Evolutionary conservation across 2,797 vertebrate genomes (phyloP), one percentile per base, ranked within the genome.

Genomic region (Leptatherina wallacei): DNA sequence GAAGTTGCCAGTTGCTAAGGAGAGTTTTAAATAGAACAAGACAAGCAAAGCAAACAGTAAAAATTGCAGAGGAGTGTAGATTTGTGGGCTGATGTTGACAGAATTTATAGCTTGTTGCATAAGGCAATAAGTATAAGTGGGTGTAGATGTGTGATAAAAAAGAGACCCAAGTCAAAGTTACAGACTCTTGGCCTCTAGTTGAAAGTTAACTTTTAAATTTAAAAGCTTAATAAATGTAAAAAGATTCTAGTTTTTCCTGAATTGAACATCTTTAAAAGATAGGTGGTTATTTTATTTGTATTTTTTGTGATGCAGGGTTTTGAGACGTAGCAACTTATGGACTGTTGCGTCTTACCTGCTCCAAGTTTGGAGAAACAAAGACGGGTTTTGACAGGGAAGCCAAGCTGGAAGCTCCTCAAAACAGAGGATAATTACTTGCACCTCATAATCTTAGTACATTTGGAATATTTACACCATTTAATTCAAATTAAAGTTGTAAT

Each of bases 11-110:
- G 35, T 54, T 61, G 24, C 68, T 49, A 44, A 16, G 38, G 38
- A 55, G 24, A 14, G 40, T 56, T 65, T 65, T 32, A 61, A 77
- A 55, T 49, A 22, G 42, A 38, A 24, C 51, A 71, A 69, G 18
- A 64, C n/a, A 29, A 65, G 35, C 38, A 32, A 74, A 20, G 9
- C 9, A 35, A 1, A 20, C 6, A n/a, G 11, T n/a, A 14, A 62
- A 36, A 47, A 56, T 32, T 42, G 40, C 33, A 20, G 57, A 24
- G 57, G 49, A 49, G 22, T 52, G 56, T 52, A 9, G 30, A 44
- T 24, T 55, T 44, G 2, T 10, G 40, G 49, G 36, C 40, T 54
- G 30, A 36, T 40, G 18, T n/a, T 7, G 22, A 42, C 29, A 20
- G 49, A 55, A 61, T 47, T 56, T 27, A 47, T 20, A 10, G 49